Base-by-base conservation (phyloP, 2,797 vertebrate genomes). In the Jordanella pulchra region DNA sequence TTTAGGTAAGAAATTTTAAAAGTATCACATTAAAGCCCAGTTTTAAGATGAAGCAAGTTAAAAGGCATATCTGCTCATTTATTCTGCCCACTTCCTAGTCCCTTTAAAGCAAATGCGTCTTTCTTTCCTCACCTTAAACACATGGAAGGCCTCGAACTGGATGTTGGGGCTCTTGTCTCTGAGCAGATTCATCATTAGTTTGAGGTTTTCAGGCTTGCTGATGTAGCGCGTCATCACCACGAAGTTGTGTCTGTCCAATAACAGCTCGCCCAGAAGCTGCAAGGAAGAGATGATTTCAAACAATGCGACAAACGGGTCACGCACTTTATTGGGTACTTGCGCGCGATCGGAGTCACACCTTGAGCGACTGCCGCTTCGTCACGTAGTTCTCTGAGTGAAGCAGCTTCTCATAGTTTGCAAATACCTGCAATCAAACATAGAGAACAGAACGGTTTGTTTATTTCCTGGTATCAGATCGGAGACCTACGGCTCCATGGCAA, bases 141-240 rank as follows among this genome's bases (percentile, higher is more conserved):
- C 97, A 0, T 99, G 97, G 89, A 99, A 99, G 60, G 97, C 97
- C 91, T 99, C 97, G 87, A 98, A 99, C 92, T 99, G 97, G 87
- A 99, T 99, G 93, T 99, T 99, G 77, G 95, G 95, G 79, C 97
- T 99, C 89, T 97, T 97, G 85, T 99, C 97, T 86, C 96, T 89
- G 53, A 99, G 95, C 73, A 99, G 94, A 75, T 99, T 99, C 97
- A 99, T 99, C 96, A 97, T 97, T 67, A 99, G 93, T 84, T 98
- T 99, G 86, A 99, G 95, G 83, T 99, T 99, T 91, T 99, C 97
- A 0, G 97, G 96, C 88, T 96, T 98, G 94, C 97, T 97, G 93
- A 98, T 97, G 85, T 99, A 99, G 83, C 94, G 96, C 0, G 97
- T 98, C 97, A 98, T 99, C 85, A 98, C 94, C n/a, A 95, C 89